Base-by-base conservation (phyloP, 2,113 vertebrate genomes). In the Australoheros scitulus region DNA sequence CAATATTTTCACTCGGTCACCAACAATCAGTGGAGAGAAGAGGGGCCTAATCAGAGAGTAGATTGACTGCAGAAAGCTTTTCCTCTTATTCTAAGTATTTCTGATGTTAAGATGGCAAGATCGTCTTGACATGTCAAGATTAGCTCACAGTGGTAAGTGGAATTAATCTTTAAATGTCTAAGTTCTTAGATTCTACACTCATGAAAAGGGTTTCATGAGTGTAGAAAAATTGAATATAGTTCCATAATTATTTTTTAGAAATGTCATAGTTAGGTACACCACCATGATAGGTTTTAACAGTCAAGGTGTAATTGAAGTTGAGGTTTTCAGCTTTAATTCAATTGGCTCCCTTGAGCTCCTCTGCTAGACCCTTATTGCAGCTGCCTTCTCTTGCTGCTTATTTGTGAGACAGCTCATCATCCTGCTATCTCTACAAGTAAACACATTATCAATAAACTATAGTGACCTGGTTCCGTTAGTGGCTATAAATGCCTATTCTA, bases 1-100 rank as follows among this genome's bases (percentile, higher is more conserved):
- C 76, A 80, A 83, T 82, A 85, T 90, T 91, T 90, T 87, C 83
- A 77, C 83, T 89, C 76, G 81, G 82, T 91, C 82, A 81, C 58
- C 55, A 83, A 83, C 78, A 86, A 87, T 91, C 83, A 90, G 60
- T 3, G 2, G 32, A 81, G 63, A 85, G 64, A 70, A 82, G 61
- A 84, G 70, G 26, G 60, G 22, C 76, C 57, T 87, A 86, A 93
- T 92, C 87, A 89, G 72, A 81, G 81, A 82, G 81, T 50, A 79
- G 55, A 77, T 88, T 81, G 79, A 81, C 26, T 63, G 86, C 72
- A 79, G 58, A 88, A 58, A 87, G 76, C 68, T 77, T 79, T 63
- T 74, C 26, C 79, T 84, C 50, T 83, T 55, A 86, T 24, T 79
- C 58, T 55, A 79, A 36, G 70, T 11, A 63, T 82, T 78, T 64